Evolutionary conservation across 2,888 invertebrate genomes (phyloP), one percentile per base, ranked within the genome.

Genomic region (Drosophila helvetica): DNA sequence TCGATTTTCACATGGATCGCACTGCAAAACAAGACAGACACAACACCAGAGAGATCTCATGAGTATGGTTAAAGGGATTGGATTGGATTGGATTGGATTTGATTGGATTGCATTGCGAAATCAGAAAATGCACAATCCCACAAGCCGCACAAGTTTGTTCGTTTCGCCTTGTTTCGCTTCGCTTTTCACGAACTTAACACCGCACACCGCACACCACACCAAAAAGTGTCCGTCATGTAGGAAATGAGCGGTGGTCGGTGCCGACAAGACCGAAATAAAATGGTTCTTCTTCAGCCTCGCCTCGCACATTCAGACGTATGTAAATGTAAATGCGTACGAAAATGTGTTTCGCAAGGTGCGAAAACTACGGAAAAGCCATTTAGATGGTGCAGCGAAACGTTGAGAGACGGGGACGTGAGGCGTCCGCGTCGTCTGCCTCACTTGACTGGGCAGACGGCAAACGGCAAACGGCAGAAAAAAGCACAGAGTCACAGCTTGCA

Each of bases 301-400:
- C 2, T 19, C 19, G 19, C 19, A 19, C 19, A 22, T 22, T 22
- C 22, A 33, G 9, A 12, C 33, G 73, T 82, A 81, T 87, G 86
- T 79, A 77, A 83, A 81, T 87, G 86, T 79, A 77, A 83, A 89
- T 88, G 83, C 83, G 83, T 89, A 80, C 74, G 76, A 79, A 38
- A 66, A 85, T 82, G 76, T 77, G 81, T 84, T 84, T 78, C 86
- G 85, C 89, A 86, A 80, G 87, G 78, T 77, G 89, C 85, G 87
- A 86, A 81, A 89, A 85, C 77, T 85, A 77, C 83, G 88, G 77
- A 82, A 79, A 75, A 77, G 79, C 73, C 87, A 84, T 88, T 90
- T 82, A 90, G 88, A 90, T 87, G 91, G 90, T 90, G 90, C 87
- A 90, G 75, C 91, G 89, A 90, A 84, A 89, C 88, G 90, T 89